Evolutionary conservation across 64 coral and sea anemone species (phyloP), one percentile per base, ranked within the genome.

Genomic region (Montipora capricornis): DNA sequence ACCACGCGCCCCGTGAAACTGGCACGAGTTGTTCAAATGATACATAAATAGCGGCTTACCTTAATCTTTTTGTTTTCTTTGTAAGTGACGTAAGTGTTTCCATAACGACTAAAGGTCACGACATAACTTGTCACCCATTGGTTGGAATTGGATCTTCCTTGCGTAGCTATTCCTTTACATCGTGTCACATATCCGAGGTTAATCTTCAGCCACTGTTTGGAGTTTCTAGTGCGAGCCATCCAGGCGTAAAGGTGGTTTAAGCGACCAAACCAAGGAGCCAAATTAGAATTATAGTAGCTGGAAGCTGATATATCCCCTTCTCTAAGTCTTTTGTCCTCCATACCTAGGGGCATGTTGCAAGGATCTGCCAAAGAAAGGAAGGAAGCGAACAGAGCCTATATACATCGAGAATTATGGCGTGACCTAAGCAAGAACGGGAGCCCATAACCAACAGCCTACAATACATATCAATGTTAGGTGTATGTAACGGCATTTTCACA

Each of bases 291-390:
- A 12, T 88, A 79, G 75, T 80, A 88, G 5, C 58, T 88, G 12
- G 92, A 93, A 0, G 92, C 84, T 53, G 83, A 80, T 5, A 93
- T 53, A 69, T 51, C 62, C 57, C 86, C 92, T 52, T 60, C 74
- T 20, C 44, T 86, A 26, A 97, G 82, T 47, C 96, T 83, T 11
- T 90, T 91, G 75, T 97, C 96, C 77, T 97, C 96, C 13, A 97
- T 61, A 51, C 96, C 96, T 5, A 97, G 84, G 49, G 96, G 96
- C 86, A 97, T 94, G 61, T 94, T 90, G 52, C 92, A 94, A 2
- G 52, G 64, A 70, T 92, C 96, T 97, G 22, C 0, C 44, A 20
- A 93, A 44, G 70, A 49, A 47, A 87, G 64, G 4, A 69, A 57
- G 6, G 53, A 57, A 57, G 53, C 4, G 11, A 6, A 11, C 6